Base-by-base conservation (phyloP, 2,113 vertebrate species). In the Grantiella picta region DNA sequence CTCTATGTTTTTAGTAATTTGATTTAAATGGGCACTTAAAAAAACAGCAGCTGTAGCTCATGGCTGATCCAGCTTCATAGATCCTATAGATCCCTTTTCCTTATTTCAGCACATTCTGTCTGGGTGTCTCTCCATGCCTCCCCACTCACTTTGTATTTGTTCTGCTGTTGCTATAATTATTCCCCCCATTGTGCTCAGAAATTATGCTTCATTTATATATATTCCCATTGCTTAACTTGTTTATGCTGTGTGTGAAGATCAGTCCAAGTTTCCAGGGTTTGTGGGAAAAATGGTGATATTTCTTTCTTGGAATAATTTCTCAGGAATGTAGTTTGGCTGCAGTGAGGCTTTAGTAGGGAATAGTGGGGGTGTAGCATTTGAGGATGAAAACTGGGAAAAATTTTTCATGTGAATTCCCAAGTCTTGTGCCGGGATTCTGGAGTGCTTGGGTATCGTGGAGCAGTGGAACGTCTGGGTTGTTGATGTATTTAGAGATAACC, bases 21-120 rank as follows among this genome's bases (percentile, higher is more conserved):
- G 33, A 64, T 91, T 89, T 71, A 70, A 79, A 47, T 42, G 15
- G 22, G 7, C 33, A 10, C 19, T 81, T 61, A 5, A 53, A 78
- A 63, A 63, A 1, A 1, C 2, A 4, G 7, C 1, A 15, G 11
- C 56, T 45, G 3, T 29, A 61, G 10, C 36, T 36, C 1, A 0
- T 65, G 75, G 66, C 71, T 86, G 61, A 22, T 36, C 33, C 10
- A 8, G 1, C 33, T 79, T 80, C 23, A 7, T 2, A 45, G 65
- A 25, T 40, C 29, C 47, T 84, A 1, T 15, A 57, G 53, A 17
- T 44, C 5, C 21, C 7, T 82, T 76, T 76, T 68, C 52, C 40
- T 65, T 73, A 40, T 29, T 45, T 90, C 1, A 1, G 12, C 38
- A 8, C 9, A 0, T 69, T 87, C 70, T 72, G 2, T 59, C 71